Percentiles rank a stretch among this genome's conserved stretches.
Conservation (phyloP, 2,888 invertebrate species). For the Lottia gigantea region DNA sequence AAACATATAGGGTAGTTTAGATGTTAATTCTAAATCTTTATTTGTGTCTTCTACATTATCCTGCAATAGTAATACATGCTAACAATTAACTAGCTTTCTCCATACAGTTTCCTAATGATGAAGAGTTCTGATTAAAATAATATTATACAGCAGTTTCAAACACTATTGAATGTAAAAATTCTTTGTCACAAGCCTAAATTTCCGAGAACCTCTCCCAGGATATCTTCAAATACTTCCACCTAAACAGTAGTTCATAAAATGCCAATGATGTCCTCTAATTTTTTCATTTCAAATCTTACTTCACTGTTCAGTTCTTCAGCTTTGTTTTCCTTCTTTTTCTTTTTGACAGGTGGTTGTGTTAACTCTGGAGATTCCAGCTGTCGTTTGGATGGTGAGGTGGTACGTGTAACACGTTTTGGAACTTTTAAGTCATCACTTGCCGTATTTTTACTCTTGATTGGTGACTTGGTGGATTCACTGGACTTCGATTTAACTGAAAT, state of each 20-base stretch:
- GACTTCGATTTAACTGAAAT: background rate
- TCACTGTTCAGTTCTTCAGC: conserved; percentile 22
- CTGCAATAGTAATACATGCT: conserved; percentile 1
- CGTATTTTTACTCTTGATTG: background rate
- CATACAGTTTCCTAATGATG: no score
- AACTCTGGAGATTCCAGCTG: background rate
- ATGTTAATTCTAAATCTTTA: conserved; percentile 18
- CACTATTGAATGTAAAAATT: background rate
- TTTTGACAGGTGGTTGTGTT: background rate
- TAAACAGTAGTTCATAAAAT: background rate
- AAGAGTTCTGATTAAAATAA: no score
- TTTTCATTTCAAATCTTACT: conserved; percentile 11
- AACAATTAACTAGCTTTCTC: no score
- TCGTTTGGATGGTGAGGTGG: background rate
- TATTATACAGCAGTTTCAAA: no score
- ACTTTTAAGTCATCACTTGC: background rate
- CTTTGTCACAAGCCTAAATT: background rate
- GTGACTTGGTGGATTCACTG: background rate
- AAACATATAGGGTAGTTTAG: conserved; percentile 42
- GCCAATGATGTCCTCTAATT: background rate
- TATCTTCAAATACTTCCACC: background rate
- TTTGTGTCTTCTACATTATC: conserved; percentile 25
- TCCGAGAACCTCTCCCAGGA: background rate
- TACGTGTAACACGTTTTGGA: background rate
- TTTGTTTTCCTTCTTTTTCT: conserved; percentile 26